Base-by-base conservation (phyloP, 64 coral and sea anemone species). In the Astreopora myriophthalma region DNA sequence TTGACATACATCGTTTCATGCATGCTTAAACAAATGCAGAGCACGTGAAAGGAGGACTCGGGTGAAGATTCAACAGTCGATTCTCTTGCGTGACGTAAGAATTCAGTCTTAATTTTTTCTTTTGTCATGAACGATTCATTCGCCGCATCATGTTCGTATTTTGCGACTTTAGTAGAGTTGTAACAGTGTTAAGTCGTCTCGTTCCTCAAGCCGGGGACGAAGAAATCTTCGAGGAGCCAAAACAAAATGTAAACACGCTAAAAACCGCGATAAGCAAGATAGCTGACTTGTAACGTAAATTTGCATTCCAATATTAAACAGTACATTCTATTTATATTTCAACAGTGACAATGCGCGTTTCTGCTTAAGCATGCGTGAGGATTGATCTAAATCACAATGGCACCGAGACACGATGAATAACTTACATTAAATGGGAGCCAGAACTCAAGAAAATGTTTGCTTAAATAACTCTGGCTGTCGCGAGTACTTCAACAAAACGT, bases 301-400 rank as follows among this genome's bases (percentile, higher is more conserved):
- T 65, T 83, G 57, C 57, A 83, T 83, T 83, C 79, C 79, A 83
- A 83, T 64, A n/a, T n/a, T n/a, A n/a, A 83, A 37, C 28, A 83
- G 20, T 65, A 38, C 32, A 38, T 34, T 64, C 79, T 65, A 83
- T 64, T 83, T 64, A 83, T 83, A 65, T 65, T 32, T 63, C 9
- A 61, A 64, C 79, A 83, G 52, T 83, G 34, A 83, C 57, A 83
- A 64, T 23, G 57, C 22, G 20, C 28, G 57, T 24, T 77, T 80
- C 76, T 60, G 51, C 8, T 24, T 61, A 63, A 38, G 79, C 19
- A 83, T 83, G 55, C 79, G 79, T 65, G 79, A 60, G 79, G 52
- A 25, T 19, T 38, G 31, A 83, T 83, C 29, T 83, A 24, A 62
- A 83, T 64, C 58, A 65, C 51, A 60, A 80, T 35, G 20, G 6